phyloP scores from a whole-genome alignment of 2,888 invertebrate genomes.

The Callimorpha dominula region DNA sequence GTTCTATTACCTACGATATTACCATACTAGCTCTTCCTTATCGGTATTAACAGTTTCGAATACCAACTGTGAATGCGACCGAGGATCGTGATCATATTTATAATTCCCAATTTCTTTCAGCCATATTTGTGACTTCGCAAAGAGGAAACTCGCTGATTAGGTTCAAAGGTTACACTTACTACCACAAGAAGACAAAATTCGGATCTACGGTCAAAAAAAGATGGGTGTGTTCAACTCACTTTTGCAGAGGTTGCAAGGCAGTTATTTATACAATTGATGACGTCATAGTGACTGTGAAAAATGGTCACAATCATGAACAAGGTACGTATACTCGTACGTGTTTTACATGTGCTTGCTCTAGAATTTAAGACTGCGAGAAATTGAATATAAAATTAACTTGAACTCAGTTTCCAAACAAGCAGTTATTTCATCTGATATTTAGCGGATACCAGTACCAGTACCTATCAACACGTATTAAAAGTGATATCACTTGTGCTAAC shows the following conservation, averaged over 20 bases:
- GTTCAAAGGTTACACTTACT: constrained; percentile 36
- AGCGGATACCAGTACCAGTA: no score
- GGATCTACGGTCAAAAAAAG: constrained; percentile 47
- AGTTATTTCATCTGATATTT: background rate
- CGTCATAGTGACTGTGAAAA: constrained; percentile 33
- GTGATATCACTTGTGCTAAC: background rate
- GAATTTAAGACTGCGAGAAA: background rate
- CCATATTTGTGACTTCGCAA: constrained; percentile 35
- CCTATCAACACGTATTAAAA: no score
- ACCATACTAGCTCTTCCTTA: no score
- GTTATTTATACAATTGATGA: constrained; percentile 50
- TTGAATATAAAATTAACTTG: background rate
- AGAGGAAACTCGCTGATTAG: constrained; percentile 39
- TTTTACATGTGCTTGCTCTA: background rate
- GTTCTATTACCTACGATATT: no score
- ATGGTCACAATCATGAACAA: constrained; percentile 37
- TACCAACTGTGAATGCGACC: background rate
- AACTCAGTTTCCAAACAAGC: background rate
- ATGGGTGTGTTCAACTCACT: constrained; percentile 53
- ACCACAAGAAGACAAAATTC: constrained; percentile 28
- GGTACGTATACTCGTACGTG: background rate
- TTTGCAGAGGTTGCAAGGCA: constrained; percentile 50
- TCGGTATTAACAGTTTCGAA: no score
- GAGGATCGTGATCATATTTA: background rate
- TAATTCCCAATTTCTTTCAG: constrained; percentile 27